Evolutionary conservation across 1,140 invertebrate genomes (phyloP).

Genomic region (Dysdera silvatica): DNA sequence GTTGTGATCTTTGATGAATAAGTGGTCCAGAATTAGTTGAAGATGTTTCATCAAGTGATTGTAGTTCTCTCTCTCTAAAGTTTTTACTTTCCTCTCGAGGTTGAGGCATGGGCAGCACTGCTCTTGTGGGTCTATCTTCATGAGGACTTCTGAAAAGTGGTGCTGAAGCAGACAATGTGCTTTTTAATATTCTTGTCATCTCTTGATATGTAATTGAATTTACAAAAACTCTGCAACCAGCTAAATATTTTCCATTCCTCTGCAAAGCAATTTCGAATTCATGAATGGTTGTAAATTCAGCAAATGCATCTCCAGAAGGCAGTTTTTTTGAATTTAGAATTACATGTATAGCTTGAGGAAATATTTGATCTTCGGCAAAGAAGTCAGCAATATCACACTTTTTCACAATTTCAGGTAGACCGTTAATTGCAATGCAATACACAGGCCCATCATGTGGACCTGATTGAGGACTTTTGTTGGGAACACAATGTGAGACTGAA

Average conservation of each 20-base stretch:
- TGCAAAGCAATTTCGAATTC: constrained; percentile 61
- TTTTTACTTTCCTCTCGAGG: too few relatives aligned
- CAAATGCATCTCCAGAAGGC: constrained; percentile 72
- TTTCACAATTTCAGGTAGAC: constrained; percentile 57
- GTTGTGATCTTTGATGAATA: too few relatives aligned
- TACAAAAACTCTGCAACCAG: constrained; percentile 52
- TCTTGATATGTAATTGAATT: constrained; percentile 56
- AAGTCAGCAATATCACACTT: constrained; percentile 71
- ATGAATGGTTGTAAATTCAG: constrained; percentile 62
- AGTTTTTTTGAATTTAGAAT: constrained; percentile 58
- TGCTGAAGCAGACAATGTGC: constrained; percentile 3
- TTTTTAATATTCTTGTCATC: constrained; percentile 38
- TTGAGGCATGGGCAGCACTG: too few relatives aligned
- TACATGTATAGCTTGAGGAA: constrained; percentile 67
- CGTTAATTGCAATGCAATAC: too few relatives aligned
- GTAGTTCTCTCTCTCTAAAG: too few relatives aligned
- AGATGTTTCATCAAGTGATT: too few relatives aligned
- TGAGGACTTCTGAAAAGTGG: too few relatives aligned
- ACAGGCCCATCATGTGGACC: too few relatives aligned
- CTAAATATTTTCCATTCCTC: constrained; percentile 61
- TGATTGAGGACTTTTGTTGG: too few relatives aligned
- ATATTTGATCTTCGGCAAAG: constrained; percentile 63
- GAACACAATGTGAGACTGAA: too few relatives aligned
- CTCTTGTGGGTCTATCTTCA: too few relatives aligned
- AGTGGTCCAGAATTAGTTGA: too few relatives aligned